Base-by-base conservation (phyloP, 2,113 vertebrate species). In the Nanorana parkeri region DNA sequence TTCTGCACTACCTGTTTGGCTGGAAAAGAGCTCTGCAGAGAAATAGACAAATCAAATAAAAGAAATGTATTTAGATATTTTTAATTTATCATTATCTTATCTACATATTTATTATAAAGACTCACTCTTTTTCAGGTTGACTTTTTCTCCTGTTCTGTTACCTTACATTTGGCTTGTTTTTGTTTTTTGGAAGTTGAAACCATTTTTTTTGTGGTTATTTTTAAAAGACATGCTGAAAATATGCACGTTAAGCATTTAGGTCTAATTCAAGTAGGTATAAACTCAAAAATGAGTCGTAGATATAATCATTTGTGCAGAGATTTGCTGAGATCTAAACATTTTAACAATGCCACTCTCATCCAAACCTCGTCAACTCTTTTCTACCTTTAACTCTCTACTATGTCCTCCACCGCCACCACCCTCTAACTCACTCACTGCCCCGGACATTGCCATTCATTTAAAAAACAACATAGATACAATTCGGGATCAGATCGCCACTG, bases 151-250 rank as follows among this genome's bases (percentile, higher is more conserved):
- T 58, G 55, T 58, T 58, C 55, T 58, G 55, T 58, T 58, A 10
- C 55, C 55, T 58, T 58, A 58, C 55, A 58, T 58, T 58, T 58
- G 55, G 55, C 55, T 58, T 58, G 55, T 58, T 58, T 58, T 58
- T 58, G 55, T 3, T 10, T n/a, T 3, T 58, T n/a, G 55, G 55
- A 55, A 13, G 54, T 55, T 55, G 54, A 55, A 55, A 55, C 54
- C 54, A 55, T 58, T 58, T 58, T 3, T 3, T 10, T n/a, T 3
- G 3, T n/a, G 55, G 55, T n/a, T 3, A 19, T 58, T 17, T 17
- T 58, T 58, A 58, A 19, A 19, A 13, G 16, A 58, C 55, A 58
- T 58, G 55, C 11, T 32, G 29, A 32, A 32, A 32, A 32, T 32
- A 32, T 32, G 29, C 55, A 58, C 55, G 55, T 58, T 58, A 58